phyloP scores from a whole-genome alignment of 2,797 vertebrate species.

The Mormyrus hasselquistii region DNA sequence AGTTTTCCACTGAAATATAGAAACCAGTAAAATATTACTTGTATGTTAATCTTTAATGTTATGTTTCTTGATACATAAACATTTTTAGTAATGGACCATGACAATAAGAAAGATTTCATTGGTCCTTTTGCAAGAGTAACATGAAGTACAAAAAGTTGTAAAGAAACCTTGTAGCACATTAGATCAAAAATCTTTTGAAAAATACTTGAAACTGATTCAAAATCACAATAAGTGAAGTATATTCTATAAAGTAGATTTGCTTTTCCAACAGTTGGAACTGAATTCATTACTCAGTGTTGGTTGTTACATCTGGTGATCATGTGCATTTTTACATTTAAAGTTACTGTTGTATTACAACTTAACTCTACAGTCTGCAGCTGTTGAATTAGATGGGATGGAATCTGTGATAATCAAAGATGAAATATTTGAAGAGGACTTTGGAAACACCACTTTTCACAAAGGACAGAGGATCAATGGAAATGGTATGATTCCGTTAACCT shows the following conservation, averaged over 20 bases:
- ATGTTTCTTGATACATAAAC: neutral
- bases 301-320: neutral
- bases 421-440: slow-evolving; percentile 13
- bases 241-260: neutral
- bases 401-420: slow-evolving; percentile 21
- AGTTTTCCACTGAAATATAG: neutral
- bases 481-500: slow-evolving; percentile 1
- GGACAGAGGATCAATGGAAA: neutral
- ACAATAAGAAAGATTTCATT: neutral
- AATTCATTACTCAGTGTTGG: neutral
- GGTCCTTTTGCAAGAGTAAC: neutral
- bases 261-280: neutral
- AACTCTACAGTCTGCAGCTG: slow-evolving; percentile 13
- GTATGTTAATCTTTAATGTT: neutral
- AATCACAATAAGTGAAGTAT: neutral
- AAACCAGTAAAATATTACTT: neutral
- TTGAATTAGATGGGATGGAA: slow-evolving; percentile 12
- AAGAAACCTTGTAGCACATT: neutral
- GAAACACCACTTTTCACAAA: neutral
- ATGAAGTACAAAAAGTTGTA: neutral
- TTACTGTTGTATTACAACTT: neutral
- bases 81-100: neutral
- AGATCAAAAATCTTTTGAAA: neutral
- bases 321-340: neutral
- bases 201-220: neutral